Base-by-base conservation (phyloP, 1,140 invertebrate genomes). In the Gryon sp. region DNA sequence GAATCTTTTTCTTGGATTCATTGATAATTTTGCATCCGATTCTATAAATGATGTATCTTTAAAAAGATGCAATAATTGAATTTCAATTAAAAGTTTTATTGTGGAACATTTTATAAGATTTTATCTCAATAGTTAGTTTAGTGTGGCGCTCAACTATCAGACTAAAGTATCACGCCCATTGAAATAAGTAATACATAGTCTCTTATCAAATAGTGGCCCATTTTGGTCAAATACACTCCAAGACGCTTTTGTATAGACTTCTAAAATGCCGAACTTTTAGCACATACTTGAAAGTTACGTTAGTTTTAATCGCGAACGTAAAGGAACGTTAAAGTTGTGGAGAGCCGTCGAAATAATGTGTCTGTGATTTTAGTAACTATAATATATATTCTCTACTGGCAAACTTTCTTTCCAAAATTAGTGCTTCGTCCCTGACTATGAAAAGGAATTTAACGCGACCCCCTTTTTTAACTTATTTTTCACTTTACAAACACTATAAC, bases 261-360 rank as follows among this genome's bases (percentile, higher is more conserved):
- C 34, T 36, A 50, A 59, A 60, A 60, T 45, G 38, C 36, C 66
- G 30, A 70, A 70, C 66, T 70, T 70, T 52, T 52, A 70, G 46
- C 55, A 70, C 66, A 70, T 70, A 45, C 66, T 70, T 60, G 55
- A 70, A 70, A 70, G 26, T 70, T 53, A 70, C 55, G 55, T 53
- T 43, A 52, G 53, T 69, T 69, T 69, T 69, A 69, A 69, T 69
- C 53, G 45, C 26, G 20, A 69, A 38, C 45, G 36, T 52, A 59
- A 50, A 69, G 24, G 65, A 50, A 41, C 53, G 26, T 53, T 41
- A 32, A 69, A 50, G 43, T 69, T 52, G 45, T 9, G 15, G 26
- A 59, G 30, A 59, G 43, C 14, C 36, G 45, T 59, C 24, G 65
- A 69, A 69, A 48, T 69, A 59, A 69, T 52, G 53, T 52, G 43